A percentile compares a stretch with the other conserved stretches of the same genome.
phyloP scores from a whole-genome alignment of 2,113 vertebrate species.

The Odocoileus hemionus region DNA sequence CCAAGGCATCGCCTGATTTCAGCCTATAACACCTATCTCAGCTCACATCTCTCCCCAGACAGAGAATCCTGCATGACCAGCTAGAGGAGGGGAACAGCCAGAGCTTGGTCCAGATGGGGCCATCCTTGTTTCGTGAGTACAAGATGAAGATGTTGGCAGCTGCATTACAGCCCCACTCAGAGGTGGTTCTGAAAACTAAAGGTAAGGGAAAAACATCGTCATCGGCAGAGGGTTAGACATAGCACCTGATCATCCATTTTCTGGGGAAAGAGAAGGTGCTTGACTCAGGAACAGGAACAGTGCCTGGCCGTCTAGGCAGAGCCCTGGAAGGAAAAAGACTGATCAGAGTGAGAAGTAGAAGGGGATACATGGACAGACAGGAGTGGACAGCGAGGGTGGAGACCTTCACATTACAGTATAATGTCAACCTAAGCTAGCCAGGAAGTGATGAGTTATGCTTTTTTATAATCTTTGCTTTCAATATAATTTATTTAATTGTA shows the following conservation, averaged over 20 bases:
- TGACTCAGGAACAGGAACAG: fast-evolving
- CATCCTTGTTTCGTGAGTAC: background rate
- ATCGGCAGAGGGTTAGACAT: background rate
- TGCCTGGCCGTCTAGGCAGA: background rate
- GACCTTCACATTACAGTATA: no score
- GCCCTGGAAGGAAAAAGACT: background rate
- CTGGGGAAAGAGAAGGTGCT: background rate
- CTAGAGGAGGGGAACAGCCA: background rate
- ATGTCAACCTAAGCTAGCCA: background rate
- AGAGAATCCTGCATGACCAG: fast-evolving
- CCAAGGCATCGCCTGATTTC: no score
- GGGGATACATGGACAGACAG: background rate
- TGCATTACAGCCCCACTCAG: background rate
- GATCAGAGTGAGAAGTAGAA: background rate
- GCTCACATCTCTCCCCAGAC: background rate
- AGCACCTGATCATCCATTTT: background rate
- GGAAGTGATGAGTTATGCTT: background rate
- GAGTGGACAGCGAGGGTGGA: fast-evolving
- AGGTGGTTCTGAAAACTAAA: background rate
- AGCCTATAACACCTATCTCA: no score
- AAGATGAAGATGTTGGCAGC: background rate
- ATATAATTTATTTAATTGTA: background rate
- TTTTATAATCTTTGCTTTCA: background rate
- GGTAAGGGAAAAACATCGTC: background rate
- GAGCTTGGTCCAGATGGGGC: background rate